Evolutionary conservation across 2,888 invertebrate genomes (phyloP), one percentile per base, ranked within the genome.

Genomic region (Dolichopus griseipennis): DNA sequence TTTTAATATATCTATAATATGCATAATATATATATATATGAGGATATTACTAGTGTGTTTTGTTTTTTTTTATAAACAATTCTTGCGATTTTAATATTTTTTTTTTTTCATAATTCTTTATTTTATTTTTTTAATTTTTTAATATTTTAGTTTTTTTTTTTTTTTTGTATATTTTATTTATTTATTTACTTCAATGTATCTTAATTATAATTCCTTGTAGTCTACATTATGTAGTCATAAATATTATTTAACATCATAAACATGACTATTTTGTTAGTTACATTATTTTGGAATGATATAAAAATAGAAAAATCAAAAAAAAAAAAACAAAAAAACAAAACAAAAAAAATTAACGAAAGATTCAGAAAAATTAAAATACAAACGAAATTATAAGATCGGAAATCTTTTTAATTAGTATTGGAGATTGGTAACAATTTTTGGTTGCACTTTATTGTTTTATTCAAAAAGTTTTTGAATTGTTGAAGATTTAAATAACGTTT

Each of bases 201-300:
- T 52, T 52, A 52, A 52, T 52, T 52, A 52, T 52, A 52, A 52
- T 52, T 52, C 18, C 52, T 52, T 52, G 52, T 52, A 52, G 52
- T 52, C 52, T 52, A 52, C 52, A 52, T 52, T 52, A 52, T 52
- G 52, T 52, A 52, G 52, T 52, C 52, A 52, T 52, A 52, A 52
- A 52, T 52, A 52, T 52, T 52, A 52, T 52, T 52, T 52, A 52
- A 52, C 52, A 52, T 52, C 52, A 52, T 52, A 52, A 52, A 52
- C 52, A 52, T 52, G 52, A 52, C 52, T 52, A 52, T 52, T 52
- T 52, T 52, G 52, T 52, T 52, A 52, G 52, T 52, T 52, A 52
- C 52, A 52, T 15, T 52, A 52, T 52, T 52, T 52, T 52, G 52
- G 52, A 52, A 52, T 52, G 52, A 52, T 52, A 52, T 52, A 18